These are phyloP conservation scores for Bombus huntii DNA, from an alignment of 1,140 invertebrate genomes.

Conservation along the genomic window DNA sequence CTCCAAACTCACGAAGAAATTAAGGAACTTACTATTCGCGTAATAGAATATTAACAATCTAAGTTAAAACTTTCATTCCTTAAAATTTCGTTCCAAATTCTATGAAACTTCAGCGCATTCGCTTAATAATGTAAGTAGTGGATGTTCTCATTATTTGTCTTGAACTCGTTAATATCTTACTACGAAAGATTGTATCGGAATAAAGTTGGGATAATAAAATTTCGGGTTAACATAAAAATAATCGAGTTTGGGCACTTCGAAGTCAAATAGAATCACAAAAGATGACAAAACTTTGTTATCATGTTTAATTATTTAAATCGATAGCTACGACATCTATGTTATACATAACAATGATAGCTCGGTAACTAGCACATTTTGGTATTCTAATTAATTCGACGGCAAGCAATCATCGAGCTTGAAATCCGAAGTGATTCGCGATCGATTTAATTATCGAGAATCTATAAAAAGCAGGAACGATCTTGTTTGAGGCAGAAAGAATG, in stretches of 20 bases:
- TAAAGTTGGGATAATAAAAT: too few species aligned
- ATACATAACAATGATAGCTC: not conserved
- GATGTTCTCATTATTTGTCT: too few species aligned
- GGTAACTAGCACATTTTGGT: not conserved
- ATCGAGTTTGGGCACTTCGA: too few species aligned
- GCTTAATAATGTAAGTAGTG: too few species aligned
- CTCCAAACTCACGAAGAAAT: not conserved
- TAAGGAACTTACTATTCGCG: not conserved
- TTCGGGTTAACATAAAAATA: too few species aligned
- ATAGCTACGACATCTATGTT: too few species aligned
- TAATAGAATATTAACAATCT: not conserved
- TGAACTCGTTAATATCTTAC: too few species aligned
- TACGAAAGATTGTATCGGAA: too few species aligned
- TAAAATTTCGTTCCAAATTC: not conserved
- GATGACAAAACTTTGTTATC: too few species aligned
- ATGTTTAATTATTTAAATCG: too few species aligned
- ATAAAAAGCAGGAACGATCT: conserved; percentile 31
- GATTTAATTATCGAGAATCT: conserved; percentile 52
- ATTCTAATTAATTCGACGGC: not conserved
- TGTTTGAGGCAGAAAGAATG: not conserved
- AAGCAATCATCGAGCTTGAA: not conserved
- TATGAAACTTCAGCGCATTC: not conserved
- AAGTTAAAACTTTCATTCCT: not conserved
- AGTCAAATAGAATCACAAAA: too few species aligned
- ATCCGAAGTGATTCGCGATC: not conserved